phyloP scores from a whole-genome alignment of 2,113 vertebrate genomes.

The Hippocampus abdominalis region DNA sequence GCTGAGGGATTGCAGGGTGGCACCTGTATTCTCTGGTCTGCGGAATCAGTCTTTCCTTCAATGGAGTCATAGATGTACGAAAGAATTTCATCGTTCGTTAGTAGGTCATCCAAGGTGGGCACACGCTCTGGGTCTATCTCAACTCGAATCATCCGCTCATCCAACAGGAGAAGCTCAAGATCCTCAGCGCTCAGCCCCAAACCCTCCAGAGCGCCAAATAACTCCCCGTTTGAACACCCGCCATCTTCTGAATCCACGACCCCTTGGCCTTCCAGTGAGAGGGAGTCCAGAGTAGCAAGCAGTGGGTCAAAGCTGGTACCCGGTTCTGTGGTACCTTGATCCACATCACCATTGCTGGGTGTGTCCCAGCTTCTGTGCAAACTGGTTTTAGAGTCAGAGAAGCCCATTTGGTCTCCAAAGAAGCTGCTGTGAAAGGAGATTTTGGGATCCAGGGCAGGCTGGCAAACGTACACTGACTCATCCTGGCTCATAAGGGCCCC shows the following conservation, averaged over 20 bases:
- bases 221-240: conserved; percentile 69
- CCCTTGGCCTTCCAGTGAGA: conserved; percentile 63
- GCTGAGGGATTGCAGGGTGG: conserved; percentile 9
- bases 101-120: conserved; percentile 56
- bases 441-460: conserved; percentile 49
- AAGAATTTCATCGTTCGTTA: conserved; percentile 70
- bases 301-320: conserved; percentile 67
- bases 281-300: conserved; percentile 70
- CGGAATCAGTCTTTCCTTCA: conserved; percentile 39
- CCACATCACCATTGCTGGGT: conserved; percentile 14
- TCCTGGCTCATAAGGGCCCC: conserved; percentile 72
- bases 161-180: conserved; percentile 76
- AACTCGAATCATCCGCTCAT: conserved; percentile 77
- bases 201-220: conserved; percentile 73
- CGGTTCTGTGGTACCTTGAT: conserved; percentile 8
- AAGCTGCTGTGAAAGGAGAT: conserved; percentile 56
- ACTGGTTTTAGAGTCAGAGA: conserved; percentile 26
- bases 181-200: conserved; percentile 75
- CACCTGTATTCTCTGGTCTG: conserved; percentile 20
- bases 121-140: conserved; percentile 62
- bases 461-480: conserved; percentile 62
- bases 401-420: conserved; percentile 36
- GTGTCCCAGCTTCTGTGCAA: conserved; percentile 46
- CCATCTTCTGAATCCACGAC: conserved; percentile 38
- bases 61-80: conserved; percentile 67